phyloP scores from a whole-genome alignment of 2,888 invertebrate genomes.

The Pandemis cinnamomeana region DNA sequence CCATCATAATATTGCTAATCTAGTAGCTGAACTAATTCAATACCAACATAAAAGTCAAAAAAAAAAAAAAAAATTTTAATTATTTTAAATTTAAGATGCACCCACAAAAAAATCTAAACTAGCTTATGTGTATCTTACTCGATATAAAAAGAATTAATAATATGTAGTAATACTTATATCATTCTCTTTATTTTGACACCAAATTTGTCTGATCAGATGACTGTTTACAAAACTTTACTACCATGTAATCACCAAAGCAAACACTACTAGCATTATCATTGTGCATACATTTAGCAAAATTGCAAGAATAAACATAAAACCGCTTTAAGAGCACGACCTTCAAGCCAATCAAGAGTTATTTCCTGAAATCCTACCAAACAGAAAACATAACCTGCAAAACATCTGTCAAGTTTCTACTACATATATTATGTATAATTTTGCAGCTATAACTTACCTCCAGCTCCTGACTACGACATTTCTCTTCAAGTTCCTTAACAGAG shows the following conservation, averaged over 20 bases:
- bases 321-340: slow-evolving; percentile 18
- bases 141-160: no score
- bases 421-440: slow-evolving; percentile 41
- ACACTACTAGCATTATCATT: neutral
- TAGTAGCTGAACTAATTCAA: no score
- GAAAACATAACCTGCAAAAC: slow-evolving; percentile 76
- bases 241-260: neutral
- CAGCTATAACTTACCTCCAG: slow-evolving; percentile 81
- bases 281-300: slow-evolving; percentile 10
- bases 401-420: slow-evolving; percentile 61
- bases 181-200: neutral
- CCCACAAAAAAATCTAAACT: no score
- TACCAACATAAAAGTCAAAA: no score
- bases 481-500: slow-evolving; percentile 80
- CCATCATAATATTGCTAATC: no score
- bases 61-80: no score
- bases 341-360: slow-evolving; percentile 15
- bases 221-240: slow-evolving; percentile 25
- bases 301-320: slow-evolving; percentile 12
- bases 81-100: no score
- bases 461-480: slow-evolving; percentile 84
- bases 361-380: slow-evolving; percentile 46
- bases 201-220: slow-evolving; percentile 8
- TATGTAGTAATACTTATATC: neutral
- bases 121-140: no score